Conservation (phyloP, 2,888 invertebrate genomes). For the Yponomeuta malinellus region DNA sequence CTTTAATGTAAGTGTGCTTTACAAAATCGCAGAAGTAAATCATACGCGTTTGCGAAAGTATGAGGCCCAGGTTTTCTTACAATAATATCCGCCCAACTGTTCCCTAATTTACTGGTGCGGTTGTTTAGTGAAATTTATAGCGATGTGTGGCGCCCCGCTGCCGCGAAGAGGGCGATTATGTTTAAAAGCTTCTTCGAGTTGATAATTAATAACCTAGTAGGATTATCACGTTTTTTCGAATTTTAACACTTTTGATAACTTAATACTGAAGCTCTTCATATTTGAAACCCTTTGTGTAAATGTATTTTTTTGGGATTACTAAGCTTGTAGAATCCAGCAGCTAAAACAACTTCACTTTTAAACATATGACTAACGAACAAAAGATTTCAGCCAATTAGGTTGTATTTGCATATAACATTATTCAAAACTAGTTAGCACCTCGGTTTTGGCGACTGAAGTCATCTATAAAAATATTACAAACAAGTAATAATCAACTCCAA, state of each 20-base stretch:
- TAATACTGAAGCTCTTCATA: neutral
- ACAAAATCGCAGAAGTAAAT: neutral
- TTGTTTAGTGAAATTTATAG: constrained; percentile 38
- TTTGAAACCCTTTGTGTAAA: neutral
- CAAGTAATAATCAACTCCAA: neutral
- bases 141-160: constrained; percentile 12
- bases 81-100: constrained; percentile 29
- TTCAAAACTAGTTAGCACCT: neutral
- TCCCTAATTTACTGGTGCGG: constrained; percentile 29
- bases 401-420: neutral
- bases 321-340: no score
- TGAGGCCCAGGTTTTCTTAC: neutral
- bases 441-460: neutral
- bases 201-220: constrained; percentile 40
- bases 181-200: constrained; percentile 34
- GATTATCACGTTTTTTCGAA: constrained; percentile 42
- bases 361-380: neutral
- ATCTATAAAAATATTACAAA: neutral
- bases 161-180: constrained; percentile 34
- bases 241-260: constrained; percentile 1
- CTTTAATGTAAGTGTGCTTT: no score
- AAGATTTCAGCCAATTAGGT: neutral
- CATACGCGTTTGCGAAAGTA: neutral
- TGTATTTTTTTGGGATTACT: no score
- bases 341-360: no score